Percentiles rank a stretch among this genome's conserved stretches.
Evolutionary conservation across 2,888 invertebrate genomes (phyloP).

Genomic region (Belgica antarctica): DNA sequence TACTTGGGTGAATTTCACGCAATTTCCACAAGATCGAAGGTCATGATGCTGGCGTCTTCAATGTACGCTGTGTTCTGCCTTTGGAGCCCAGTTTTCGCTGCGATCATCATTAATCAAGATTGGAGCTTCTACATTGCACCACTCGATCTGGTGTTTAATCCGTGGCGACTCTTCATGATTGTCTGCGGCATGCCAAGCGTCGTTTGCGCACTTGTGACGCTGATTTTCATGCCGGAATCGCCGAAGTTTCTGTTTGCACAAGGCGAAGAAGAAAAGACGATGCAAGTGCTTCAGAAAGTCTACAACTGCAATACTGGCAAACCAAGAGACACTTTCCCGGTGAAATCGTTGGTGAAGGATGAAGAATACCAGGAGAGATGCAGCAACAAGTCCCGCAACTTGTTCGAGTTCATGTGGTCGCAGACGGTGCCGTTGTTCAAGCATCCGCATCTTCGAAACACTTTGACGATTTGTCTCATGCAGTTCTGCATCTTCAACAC

Average conservation of each 20-base stretch:
- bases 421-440: constrained; percentile 56
- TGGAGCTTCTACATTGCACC: constrained; percentile 40
- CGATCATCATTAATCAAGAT: constrained; percentile 5
- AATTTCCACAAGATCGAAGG: constrained; percentile 49
- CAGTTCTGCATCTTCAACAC: constrained; percentile 56
- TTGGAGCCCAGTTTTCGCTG: neutral
- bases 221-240: constrained; percentile 45
- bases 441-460: constrained; percentile 53
- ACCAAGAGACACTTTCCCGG: neutral
- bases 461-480: constrained; percentile 54
- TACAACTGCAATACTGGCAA: constrained; percentile 37
- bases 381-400: neutral
- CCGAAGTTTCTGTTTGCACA: constrained; percentile 46
- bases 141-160: constrained; percentile 42
- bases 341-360: constrained; percentile 1
- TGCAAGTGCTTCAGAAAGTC: constrained; percentile 44
- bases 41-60: neutral
- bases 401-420: constrained; percentile 50
- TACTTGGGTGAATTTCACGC: constrained; percentile 55
- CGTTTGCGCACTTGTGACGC: constrained; percentile 43
- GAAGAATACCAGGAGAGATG: neutral
- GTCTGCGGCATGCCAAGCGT: constrained; percentile 45
- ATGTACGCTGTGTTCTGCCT: neutral
- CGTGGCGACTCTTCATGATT: constrained; percentile 46
- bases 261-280: constrained; percentile 44